Conservation (phyloP, 2,888 invertebrate genomes). For the Drosophila meridiana region DNA sequence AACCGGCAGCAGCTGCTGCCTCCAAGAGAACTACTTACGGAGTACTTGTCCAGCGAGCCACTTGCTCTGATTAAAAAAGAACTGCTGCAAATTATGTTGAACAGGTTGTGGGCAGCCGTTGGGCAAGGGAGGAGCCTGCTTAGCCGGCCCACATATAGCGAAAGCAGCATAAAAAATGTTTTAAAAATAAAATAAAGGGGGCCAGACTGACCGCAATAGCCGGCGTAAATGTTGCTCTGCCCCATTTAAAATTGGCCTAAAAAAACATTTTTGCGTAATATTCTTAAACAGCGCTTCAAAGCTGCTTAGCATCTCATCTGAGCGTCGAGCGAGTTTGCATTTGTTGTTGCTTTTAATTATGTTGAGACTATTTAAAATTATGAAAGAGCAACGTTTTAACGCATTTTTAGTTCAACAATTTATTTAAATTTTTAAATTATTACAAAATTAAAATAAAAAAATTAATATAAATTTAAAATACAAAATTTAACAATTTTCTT, state of each 20-base stretch:
- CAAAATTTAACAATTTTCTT: too few species aligned
- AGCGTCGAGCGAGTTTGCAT: not conserved
- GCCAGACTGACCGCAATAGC: conserved; percentile 50
- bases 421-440: not conserved
- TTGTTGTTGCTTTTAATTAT: conserved; percentile 1
- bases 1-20: conserved; percentile 19
- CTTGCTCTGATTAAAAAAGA: conserved; percentile 62
- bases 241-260: conserved; percentile 47
- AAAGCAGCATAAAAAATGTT: conserved; percentile 17
- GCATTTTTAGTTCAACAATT: not conserved
- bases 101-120: conserved; percentile 20
- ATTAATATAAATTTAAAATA: too few species aligned
- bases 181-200: not conserved
- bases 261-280: conserved; percentile 29
- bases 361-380: not conserved
- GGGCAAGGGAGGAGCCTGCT: conserved; percentile 3
- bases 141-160: conserved; percentile 30
- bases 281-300: conserved; percentile 17
- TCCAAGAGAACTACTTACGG: conserved; percentile 25
- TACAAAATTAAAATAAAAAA: too few species aligned
- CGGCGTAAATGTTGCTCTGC: conserved; percentile 28
- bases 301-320: conserved; percentile 11
- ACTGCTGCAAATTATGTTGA: conserved; percentile 53
- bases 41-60: conserved; percentile 36
- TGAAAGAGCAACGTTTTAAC: not conserved